Base-by-base conservation (phyloP, 2,797 vertebrate genomes). In the Gambusia yucatana region DNA sequence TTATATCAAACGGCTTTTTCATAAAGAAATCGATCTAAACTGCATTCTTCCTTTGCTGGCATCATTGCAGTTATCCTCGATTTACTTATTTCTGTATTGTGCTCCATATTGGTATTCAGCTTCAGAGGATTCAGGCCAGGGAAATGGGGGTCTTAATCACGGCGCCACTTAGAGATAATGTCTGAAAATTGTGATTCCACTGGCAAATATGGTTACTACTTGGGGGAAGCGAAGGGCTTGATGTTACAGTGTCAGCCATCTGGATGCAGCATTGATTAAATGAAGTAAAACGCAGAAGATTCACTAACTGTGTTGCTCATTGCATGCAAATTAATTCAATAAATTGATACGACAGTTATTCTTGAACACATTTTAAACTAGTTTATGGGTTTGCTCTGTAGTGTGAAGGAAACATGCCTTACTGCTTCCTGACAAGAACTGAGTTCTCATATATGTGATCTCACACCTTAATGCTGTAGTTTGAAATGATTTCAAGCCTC, bases 11-110 rank as follows among this genome's bases (percentile, higher is more conserved):
- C 47, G 48, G 36, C 9, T 61, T 50, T 86, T 82, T 90, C 46
- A 77, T 69, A 43, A 81, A 76, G 73, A 78, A 86, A 84, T 85
- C 55, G 74, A 81, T 87, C 10, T 33, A 88, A 83, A 86, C 82
- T 25, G n/a, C 52, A 71, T 46, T 87, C 81, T 73, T 13, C 73
- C 43, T 79, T 75, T 76, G 44, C 46, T 71, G 65, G 41, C n/a
- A 33, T 77, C 59, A 72, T 85, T 86, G 72, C 61, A 75, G 7
- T 52, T 9, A 67, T 84, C 7, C 48, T 76, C 80, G 61, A 78
- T 87, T 76, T 80, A 77, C 46, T 33, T 77, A 74, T 81, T 70
- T 36, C 13, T 22, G n/a, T 41, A 59, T 76, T 86, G 72, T 50
- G 52, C 52, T 85, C 17, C 33, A 44, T 25, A 39, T 73, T 86